Evolutionary conservation across 2,113 vertebrate genomes (phyloP).

Genomic region (Passerina amoena): DNA sequence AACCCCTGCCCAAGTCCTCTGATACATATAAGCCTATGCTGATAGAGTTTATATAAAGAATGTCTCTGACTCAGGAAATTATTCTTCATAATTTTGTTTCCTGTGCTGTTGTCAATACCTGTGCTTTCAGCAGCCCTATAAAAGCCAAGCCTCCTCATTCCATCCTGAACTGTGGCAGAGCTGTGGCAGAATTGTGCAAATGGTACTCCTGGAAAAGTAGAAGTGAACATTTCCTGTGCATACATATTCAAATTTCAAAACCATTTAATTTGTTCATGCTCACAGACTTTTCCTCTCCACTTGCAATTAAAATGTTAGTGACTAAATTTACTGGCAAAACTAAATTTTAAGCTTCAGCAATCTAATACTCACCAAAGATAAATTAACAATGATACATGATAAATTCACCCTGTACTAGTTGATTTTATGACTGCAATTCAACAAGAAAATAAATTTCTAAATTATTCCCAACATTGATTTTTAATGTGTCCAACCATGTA

Average conservation of each 20-base stretch:
- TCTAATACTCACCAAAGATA: not conserved
- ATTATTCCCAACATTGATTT: not conserved
- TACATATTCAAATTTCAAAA: not conserved
- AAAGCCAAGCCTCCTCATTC: not conserved
- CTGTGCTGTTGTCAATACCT: not conserved
- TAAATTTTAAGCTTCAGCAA: not conserved
- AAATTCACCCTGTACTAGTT: not conserved
- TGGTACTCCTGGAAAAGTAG: not conserved
- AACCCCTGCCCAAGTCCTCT: not conserved
- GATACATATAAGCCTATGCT: not conserved
- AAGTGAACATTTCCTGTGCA: not conserved
- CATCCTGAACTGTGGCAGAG: not conserved
- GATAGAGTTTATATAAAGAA: not conserved
- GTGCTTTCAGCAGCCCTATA: not conserved
- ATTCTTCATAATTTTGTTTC: not conserved
- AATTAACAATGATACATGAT: not conserved
- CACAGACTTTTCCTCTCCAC: not conserved
- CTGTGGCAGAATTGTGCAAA: not conserved
- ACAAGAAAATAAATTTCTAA: conserved; percentile 21
- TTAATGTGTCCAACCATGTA: not conserved
- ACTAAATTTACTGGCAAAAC: not conserved
- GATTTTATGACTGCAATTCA: conserved; percentile 6
- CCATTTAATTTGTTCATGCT: not conserved
- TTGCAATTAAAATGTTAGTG: not conserved
- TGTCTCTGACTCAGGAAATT: not conserved